Conservation (phyloP, 2,888 invertebrate species). For the Melanophora roralis region DNA sequence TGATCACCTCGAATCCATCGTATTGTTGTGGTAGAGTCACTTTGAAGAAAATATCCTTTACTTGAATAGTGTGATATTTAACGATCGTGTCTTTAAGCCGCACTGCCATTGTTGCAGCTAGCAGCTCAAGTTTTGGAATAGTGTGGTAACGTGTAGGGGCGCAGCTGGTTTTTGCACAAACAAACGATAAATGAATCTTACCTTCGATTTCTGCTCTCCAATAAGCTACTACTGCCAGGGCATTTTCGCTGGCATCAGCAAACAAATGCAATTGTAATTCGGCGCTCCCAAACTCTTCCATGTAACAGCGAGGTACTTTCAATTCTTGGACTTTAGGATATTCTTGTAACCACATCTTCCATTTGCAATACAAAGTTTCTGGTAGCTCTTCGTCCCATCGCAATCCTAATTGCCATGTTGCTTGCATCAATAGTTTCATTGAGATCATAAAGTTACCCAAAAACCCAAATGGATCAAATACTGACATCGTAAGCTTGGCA, state of each 20-base stretch:
- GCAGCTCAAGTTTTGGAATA: neutral
- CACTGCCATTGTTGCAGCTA: neutral
- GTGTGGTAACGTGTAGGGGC: neutral
- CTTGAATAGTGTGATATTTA: neutral
- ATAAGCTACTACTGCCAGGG: neutral
- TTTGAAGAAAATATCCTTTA: neutral
- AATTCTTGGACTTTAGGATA: neutral
- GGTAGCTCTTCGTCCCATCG: neutral
- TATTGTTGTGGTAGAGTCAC: neutral
- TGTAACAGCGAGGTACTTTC: neutral
- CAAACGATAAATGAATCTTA: neutral
- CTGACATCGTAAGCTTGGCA: conserved; percentile 65
- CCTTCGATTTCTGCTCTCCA: neutral
- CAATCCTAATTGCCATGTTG: neutral
- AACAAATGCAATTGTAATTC: neutral
- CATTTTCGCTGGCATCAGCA: neutral
- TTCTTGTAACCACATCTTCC: neutral
- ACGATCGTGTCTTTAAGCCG: neutral
- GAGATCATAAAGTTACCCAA: conserved; percentile 60
- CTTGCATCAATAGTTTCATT: neutral
- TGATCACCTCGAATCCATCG: neutral
- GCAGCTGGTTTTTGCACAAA: neutral
- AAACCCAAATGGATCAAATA: conserved; percentile 67
- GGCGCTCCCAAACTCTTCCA: neutral
- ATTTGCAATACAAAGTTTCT: neutral